These are phyloP conservation scores for Anseranas semipalmata DNA, from an alignment of 2,113 vertebrate species.

Conservation along the genomic window DNA sequence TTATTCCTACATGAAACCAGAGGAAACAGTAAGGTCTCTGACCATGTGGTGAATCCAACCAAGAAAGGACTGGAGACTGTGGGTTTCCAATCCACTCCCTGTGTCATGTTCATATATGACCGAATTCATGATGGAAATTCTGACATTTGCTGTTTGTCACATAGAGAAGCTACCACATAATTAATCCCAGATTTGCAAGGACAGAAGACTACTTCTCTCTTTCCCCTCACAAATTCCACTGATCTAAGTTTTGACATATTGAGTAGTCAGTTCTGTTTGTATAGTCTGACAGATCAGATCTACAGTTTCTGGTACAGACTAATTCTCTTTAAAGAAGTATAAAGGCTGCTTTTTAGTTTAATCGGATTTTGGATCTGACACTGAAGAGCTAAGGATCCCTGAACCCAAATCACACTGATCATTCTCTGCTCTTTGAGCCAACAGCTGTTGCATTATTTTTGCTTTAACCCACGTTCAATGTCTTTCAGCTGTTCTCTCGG, in stretches of 20 bases:
- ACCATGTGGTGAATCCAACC: not conserved
- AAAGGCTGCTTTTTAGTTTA: not conserved
- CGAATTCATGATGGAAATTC: not conserved
- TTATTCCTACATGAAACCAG: not conserved
- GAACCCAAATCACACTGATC: not conserved
- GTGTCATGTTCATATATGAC: not conserved
- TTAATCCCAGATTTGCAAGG: not conserved
- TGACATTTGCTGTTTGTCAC: not conserved
- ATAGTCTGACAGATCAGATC: not conserved
- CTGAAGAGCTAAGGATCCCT: not conserved
- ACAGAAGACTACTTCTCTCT: not conserved
- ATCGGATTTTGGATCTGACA: not conserved
- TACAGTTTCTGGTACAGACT: not conserved
- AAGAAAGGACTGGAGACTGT: not conserved
- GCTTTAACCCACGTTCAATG: constrained; percentile 38
- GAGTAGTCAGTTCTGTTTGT: not conserved
- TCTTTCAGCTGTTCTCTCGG: constrained; percentile 57
- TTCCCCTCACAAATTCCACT: not conserved
- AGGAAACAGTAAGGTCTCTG: not conserved
- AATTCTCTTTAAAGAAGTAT: not conserved
- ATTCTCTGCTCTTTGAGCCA: not conserved
- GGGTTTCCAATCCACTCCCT: not conserved
- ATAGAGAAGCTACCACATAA: fast-evolving
- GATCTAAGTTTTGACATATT: not conserved
- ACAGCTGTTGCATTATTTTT: not conserved